Evolutionary conservation across 2,113 vertebrate species (phyloP).

Genomic region (Chlorocebus sabaeus): DNA sequence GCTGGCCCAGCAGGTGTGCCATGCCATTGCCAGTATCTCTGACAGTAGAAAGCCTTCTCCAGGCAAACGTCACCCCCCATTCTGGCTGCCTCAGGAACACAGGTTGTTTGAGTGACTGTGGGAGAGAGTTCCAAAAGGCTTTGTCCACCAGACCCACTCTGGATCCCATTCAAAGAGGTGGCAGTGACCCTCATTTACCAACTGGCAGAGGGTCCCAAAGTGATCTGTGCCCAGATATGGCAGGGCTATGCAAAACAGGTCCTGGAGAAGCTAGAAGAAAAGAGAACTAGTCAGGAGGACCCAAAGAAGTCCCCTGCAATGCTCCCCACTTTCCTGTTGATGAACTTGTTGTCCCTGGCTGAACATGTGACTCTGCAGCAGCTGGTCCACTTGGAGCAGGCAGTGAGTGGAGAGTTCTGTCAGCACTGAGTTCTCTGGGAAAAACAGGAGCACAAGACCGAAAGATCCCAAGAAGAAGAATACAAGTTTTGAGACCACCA

Average conservation of each 20-base stretch:
- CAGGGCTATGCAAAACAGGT: constrained; percentile 83
- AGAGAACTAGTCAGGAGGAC: neutral
- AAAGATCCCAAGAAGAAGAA: constrained; percentile 68
- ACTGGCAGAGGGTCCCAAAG: constrained; percentile 92
- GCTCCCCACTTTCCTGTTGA: constrained; percentile 83
- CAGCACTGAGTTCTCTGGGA: constrained; percentile 90
- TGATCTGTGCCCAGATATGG: constrained; percentile 90
- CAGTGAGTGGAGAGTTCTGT: constrained; percentile 91
- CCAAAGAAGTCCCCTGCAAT: neutral
- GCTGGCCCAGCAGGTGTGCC: constrained; percentile 91
- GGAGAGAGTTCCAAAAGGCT: constrained; percentile 88
- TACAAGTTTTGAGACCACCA: constrained; percentile 84
- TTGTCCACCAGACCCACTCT: constrained; percentile 84
- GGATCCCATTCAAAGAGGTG: constrained; percentile 95
- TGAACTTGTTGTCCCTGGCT: constrained; percentile 91
- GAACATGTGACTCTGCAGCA: constrained; percentile 95
- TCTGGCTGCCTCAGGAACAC: constrained; percentile 91
- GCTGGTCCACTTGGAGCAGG: constrained; percentile 92
- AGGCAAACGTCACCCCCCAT: constrained; percentile 83
- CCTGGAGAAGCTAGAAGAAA: constrained; percentile 78
- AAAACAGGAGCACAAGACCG: constrained; percentile 74
- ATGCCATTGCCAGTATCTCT: constrained; percentile 89
- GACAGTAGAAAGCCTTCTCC: constrained; percentile 83
- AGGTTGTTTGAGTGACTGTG: constrained; percentile 87
- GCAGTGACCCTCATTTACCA: constrained; percentile 91